Percentiles rank a stretch among this genome's conserved stretches.
Conservation (phyloP, 2,113 vertebrate species). For the Saguinus imperator region DNA sequence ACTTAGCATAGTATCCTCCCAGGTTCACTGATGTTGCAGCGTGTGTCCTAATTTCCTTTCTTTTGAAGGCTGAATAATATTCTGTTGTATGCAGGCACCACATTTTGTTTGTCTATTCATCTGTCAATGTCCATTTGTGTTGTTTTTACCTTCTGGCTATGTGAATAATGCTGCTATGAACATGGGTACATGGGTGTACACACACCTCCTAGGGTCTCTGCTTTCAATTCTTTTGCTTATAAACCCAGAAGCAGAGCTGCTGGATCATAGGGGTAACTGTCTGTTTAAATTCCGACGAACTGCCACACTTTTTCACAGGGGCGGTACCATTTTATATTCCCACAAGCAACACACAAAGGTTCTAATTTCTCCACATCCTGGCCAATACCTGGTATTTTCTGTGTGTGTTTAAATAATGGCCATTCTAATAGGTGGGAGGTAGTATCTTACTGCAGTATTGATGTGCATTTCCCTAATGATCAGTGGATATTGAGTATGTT, state of each 20-base stretch:
- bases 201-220: background rate
- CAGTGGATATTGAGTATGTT: background rate
- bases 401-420: background rate
- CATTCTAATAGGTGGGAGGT: background rate
- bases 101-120: background rate
- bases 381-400: background rate
- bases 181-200: background rate
- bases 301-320: background rate
- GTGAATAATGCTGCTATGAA: background rate
- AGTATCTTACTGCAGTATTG: background rate
- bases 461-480: background rate
- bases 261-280: background rate
- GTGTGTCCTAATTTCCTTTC: background rate
- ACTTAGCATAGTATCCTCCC: background rate
- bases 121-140: background rate
- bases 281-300: background rate
- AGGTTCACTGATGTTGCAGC: background rate
- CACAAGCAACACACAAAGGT: background rate
- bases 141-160: background rate
- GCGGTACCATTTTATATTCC: background rate
- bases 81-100: background rate
- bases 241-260: background rate
- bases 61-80: background rate
- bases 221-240: background rate
- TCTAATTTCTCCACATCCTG: background rate